A percentile compares a stretch with the other conserved stretches of the same genome.
Evolutionary conservation across 2,113 vertebrate species (phyloP).

Genomic region (Helogale parvula): DNA sequence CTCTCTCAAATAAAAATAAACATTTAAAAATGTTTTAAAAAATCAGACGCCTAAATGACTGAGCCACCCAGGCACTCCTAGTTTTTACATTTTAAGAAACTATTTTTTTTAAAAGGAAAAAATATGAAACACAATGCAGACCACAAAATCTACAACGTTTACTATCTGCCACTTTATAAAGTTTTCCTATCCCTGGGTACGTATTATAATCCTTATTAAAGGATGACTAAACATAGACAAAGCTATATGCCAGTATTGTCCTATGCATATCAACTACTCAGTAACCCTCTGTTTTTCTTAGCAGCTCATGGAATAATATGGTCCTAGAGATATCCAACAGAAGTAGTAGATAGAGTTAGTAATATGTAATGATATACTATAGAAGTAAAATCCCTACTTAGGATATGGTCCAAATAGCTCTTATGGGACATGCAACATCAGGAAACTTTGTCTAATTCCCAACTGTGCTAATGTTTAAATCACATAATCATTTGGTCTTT

Average conservation of each 20-base stretch:
- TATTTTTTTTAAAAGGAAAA: neutral
- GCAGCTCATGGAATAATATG: neutral
- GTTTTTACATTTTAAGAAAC: neutral
- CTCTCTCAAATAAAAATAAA: too few relatives aligned
- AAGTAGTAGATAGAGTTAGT: neutral
- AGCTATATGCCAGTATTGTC: neutral
- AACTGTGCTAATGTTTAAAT: neutral
- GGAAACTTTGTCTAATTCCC: neutral
- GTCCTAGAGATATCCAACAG: neutral
- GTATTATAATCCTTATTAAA: neutral
- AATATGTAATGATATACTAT: neutral
- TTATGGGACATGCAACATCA: neutral
- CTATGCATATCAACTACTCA: neutral
- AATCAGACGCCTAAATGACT: too few relatives aligned
- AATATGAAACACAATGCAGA: neutral
- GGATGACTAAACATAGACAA: neutral
- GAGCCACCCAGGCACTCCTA: too few relatives aligned
- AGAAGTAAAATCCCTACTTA: neutral
- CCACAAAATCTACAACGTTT: neutral
- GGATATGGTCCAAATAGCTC: neutral
- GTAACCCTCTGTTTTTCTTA: neutral
- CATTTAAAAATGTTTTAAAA: too few relatives aligned
- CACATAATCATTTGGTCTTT: conserved; percentile 23
- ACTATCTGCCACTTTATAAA: neutral
- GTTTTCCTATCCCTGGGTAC: neutral